These are phyloP conservation scores for Takifugu bimaculatus DNA, from an alignment of 2,113 vertebrate species.

Conservation along the genomic window DNA sequence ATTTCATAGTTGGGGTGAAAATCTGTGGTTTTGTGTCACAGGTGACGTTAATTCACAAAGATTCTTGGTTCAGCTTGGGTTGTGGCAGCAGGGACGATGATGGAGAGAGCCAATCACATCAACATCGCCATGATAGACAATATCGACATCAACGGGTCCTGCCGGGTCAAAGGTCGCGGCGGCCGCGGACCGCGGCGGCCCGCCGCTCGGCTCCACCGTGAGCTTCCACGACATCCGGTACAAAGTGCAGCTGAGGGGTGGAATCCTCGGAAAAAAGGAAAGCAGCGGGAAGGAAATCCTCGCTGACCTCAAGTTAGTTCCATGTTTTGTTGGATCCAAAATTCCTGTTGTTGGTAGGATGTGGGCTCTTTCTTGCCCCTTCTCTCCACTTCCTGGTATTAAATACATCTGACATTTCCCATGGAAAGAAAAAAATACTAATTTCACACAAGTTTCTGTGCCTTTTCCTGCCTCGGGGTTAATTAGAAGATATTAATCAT, in stretches of 20 bases:
- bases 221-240: slow-evolving; percentile 77
- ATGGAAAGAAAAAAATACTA: slow-evolving; percentile 45
- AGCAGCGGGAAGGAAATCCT: slow-evolving; percentile 60
- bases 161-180: slow-evolving; percentile 25
- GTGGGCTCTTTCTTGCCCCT: neutral
- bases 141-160: slow-evolving; percentile 44
- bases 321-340: neutral
- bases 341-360: neutral
- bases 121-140: slow-evolving; percentile 63
- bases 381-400: slow-evolving; percentile 34
- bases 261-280: slow-evolving; percentile 48
- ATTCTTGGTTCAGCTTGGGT: neutral
- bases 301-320: slow-evolving; percentile 71
- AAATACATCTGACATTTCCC: slow-evolving; percentile 63
- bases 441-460: slow-evolving; percentile 53
- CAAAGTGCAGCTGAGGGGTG: slow-evolving; percentile 57
- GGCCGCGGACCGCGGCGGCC: slow-evolving; percentile 11
- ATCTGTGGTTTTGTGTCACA: too few relatives aligned
- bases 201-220: slow-evolving; percentile 58
- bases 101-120: slow-evolving; percentile 52
- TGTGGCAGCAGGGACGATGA: slow-evolving; percentile 20
- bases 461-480: slow-evolving; percentile 52
- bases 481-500: slow-evolving; percentile 74
- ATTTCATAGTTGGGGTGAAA: too few relatives aligned
- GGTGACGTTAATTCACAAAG: neutral